phyloP scores from a whole-genome alignment of 1,140 invertebrate species.

The Caenorhabditis inopinata region DNA sequence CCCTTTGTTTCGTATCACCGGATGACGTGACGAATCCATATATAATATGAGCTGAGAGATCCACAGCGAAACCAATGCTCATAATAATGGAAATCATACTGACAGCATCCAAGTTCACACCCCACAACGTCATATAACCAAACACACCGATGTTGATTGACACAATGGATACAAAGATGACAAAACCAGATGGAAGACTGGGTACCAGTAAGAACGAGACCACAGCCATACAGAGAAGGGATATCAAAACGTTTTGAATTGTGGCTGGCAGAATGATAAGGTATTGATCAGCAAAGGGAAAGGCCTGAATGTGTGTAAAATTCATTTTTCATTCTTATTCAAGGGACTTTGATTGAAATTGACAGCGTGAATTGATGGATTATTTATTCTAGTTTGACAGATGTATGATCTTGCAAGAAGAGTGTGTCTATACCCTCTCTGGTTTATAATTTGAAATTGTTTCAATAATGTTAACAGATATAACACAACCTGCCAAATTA shows the following conservation, averaged over 20 bases:
- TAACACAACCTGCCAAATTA: too few species aligned
- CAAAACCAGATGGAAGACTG: slow-evolving; percentile 66
- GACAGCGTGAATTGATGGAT: too few species aligned
- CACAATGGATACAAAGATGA: slow-evolving; percentile 67
- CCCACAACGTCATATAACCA: slow-evolving; percentile 68
- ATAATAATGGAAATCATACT: slow-evolving; percentile 68
- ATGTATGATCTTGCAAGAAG: too few species aligned
- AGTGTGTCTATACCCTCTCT: too few species aligned
- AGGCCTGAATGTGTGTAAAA: slow-evolving; percentile 44
- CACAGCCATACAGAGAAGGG: slow-evolving; percentile 67
- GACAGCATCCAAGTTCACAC: slow-evolving; percentile 66
- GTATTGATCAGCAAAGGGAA: slow-evolving; percentile 67
- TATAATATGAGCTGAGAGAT: slow-evolving; percentile 69
- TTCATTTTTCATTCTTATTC: background rate
- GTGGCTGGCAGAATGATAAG: slow-evolving; percentile 67
- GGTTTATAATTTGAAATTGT: too few species aligned
- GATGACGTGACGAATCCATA: slow-evolving; percentile 68
- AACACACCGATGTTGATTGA: slow-evolving; percentile 68
- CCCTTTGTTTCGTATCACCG: slow-evolving; percentile 63
- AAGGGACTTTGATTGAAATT: too few species aligned
- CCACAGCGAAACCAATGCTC: slow-evolving; percentile 69
- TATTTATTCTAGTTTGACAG: too few species aligned
- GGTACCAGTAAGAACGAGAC: slow-evolving; percentile 68
- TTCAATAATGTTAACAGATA: too few species aligned
- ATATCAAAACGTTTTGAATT: slow-evolving; percentile 68